Base-by-base conservation (phyloP, 1,140 invertebrate species). In the Habropoda laboriosa region DNA sequence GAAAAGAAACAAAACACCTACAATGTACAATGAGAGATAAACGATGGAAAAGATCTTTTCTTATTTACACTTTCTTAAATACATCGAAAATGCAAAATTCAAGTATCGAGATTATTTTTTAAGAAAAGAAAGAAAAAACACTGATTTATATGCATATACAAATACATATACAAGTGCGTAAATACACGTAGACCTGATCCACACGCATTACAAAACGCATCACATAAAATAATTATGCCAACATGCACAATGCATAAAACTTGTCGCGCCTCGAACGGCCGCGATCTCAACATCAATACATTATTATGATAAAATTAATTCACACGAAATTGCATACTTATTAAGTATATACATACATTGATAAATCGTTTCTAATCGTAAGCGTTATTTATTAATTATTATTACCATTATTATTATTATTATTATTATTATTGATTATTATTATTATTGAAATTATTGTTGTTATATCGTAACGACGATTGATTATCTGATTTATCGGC, bases 401-500 rank as follows among this genome's bases (percentile, higher is more conserved):
- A n/a, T n/a, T n/a, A n/a, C n/a, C n/a, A n/a, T n/a, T n/a, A n/a
- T n/a, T n/a, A n/a, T n/a, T n/a, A n/a, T n/a, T n/a, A n/a, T n/a
- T n/a, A n/a, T n/a, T n/a, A n/a, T n/a, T n/a, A n/a, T n/a, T n/a
- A n/a, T n/a, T n/a, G n/a, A n/a, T n/a, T n/a, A n/a, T n/a, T n/a
- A n/a, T n/a, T n/a, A n/a, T n/a, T n/a, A n/a, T n/a, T n/a, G n/a
- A n/a, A n/a, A n/a, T n/a, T n/a, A n/a, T n/a, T n/a, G n/a, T n/a
- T n/a, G n/a, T n/a, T n/a, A 74, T 66, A 87, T 83, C 75, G 66
- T 81, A 84, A 87, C 64, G 67, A 89, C 67, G 73, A 85, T 89
- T 83, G 63, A 89, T 89, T 86, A 88, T 88, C 85, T 89, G 73
- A 89, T 88, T 88, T 83, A 84, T 88, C 79, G 76, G 80, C 84